These are phyloP conservation scores for Haliclystus octoradiatus DNA, from an alignment of 30 jellyfish, hydroid and myxozoan species.

Conservation along the genomic window DNA sequence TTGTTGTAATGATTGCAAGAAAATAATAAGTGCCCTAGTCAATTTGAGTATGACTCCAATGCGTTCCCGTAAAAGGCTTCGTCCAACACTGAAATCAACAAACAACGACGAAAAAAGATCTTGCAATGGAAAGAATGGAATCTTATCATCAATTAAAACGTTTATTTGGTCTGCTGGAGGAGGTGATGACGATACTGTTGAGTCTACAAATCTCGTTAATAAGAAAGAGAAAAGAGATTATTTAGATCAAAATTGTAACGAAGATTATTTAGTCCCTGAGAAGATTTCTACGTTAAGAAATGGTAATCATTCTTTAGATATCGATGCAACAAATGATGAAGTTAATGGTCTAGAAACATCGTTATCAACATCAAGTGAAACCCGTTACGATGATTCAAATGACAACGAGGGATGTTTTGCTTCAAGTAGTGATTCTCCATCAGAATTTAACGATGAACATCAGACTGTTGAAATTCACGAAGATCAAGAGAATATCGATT, in stretches of 20 bases:
- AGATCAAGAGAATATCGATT: not conserved
- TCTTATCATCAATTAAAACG: conserved; percentile 52
- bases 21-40: too few species aligned
- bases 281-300: conserved; percentile 12
- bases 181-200: conserved; percentile 25
- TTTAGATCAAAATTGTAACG: conserved; percentile 65
- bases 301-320: not conserved
- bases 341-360: too few species aligned
- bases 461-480: not conserved
- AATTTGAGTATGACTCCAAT: not conserved
- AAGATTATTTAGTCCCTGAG: conserved; percentile 25
- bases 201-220: conserved; percentile 20
- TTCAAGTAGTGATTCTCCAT: not conserved
- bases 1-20: too few species aligned
- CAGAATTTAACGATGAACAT: not conserved
- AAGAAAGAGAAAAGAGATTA: conserved; percentile 30
- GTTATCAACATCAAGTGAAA: too few species aligned
- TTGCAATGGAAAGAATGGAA: conserved; percentile 36
- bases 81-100: not conserved
- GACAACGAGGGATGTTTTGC: not conserved
- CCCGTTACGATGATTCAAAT: not conserved
- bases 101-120: conserved; percentile 6
- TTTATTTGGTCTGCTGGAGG: conserved; percentile 44
- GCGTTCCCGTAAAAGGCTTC: not conserved
- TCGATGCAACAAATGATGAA: not conserved